phyloP scores from a whole-genome alignment of 2,888 invertebrate genomes.

The Leptopilina drosophilae region DNA sequence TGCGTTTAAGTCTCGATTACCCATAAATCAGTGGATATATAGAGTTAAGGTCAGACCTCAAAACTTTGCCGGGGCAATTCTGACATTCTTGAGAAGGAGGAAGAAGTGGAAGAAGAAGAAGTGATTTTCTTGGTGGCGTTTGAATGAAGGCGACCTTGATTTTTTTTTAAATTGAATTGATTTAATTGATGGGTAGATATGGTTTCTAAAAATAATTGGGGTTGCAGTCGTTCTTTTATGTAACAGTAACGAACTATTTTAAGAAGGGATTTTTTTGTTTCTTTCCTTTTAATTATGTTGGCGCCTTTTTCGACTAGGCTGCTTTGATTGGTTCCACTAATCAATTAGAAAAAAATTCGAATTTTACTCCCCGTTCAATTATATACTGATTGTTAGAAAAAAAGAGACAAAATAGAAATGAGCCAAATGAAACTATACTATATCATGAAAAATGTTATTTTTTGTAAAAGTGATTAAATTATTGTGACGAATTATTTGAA shows the following conservation, averaged over 20 bases:
- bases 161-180: constrained; percentile 11
- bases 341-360: no score
- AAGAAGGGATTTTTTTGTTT: no score
- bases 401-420: no score
- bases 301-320: no score
- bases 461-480: no score
- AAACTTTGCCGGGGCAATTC: constrained; percentile 2
- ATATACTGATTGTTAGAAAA: no score
- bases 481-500: no score
- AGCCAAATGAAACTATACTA: no score
- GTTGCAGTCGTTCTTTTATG: not conserved
- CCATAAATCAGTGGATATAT: constrained; percentile 66
- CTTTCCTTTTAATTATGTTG: no score
- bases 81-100: not conserved
- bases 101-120: not conserved
- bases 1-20: constrained; percentile 66
- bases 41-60: constrained; percentile 6
- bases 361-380: no score
- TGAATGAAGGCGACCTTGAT: not conserved
- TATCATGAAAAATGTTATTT: no score
- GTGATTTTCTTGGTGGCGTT: not conserved
- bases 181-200: constrained; percentile 1
- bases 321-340: no score
- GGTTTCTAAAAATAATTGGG: not conserved
- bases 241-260: not conserved